These are phyloP conservation scores for Gallirallus australis DNA, from an alignment of 2,797 vertebrate genomes.

Conservation along the genomic window DNA sequence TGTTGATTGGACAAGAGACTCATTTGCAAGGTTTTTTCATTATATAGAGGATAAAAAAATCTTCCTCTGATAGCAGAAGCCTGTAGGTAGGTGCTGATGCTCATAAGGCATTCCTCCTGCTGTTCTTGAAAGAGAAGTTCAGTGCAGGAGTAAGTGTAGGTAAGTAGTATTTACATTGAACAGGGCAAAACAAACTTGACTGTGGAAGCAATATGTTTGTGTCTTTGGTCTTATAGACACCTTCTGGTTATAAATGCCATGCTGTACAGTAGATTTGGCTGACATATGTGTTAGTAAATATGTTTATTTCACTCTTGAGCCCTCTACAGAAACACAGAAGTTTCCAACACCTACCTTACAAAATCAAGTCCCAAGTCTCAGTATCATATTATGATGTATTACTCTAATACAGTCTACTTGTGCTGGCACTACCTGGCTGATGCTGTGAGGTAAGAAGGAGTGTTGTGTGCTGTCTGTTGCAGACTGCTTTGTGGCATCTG, in stretches of 20 bases:
- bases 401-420: slow-evolving; percentile 86
- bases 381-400: slow-evolving; percentile 87
- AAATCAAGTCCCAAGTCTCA: slow-evolving; percentile 85
- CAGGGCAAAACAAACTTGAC: background rate
- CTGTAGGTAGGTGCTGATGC: background rate
- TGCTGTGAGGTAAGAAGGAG: slow-evolving; percentile 85
- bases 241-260: background rate
- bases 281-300: background rate
- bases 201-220: background rate
- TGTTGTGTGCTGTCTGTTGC: background rate
- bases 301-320: slow-evolving; percentile 71
- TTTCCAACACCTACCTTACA: slow-evolving; percentile 85
- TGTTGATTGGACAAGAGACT: background rate
- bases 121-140: background rate
- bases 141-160: rapidly evolving
- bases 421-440: slow-evolving; percentile 90
- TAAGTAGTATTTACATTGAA: background rate
- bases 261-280: background rate
- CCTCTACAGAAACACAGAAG: slow-evolving; percentile 86
- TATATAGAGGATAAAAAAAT: background rate
- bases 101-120: background rate
- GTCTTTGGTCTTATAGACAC: background rate
- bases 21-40: background rate
- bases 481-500: background rate
- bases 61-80: background rate